Evolutionary conservation across 1,140 invertebrate genomes (phyloP), one percentile per base, ranked within the genome.

Genomic region (Thaumatotibia leucotreta): DNA sequence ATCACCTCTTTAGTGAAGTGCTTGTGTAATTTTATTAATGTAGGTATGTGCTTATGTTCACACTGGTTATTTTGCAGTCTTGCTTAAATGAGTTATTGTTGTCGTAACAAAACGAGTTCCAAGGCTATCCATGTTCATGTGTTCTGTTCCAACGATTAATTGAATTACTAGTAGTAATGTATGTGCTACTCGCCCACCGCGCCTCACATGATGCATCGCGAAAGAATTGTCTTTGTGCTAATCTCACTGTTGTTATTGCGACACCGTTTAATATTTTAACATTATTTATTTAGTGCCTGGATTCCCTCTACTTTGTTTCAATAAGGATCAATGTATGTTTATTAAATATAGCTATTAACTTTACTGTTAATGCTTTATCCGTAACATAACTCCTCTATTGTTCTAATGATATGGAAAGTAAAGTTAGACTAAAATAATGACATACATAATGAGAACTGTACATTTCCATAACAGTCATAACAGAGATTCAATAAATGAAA

Each of bases 11-110:
- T 17, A 39, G 35, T 14, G 17, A 58, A 58, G 23, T 58, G 23
- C 27, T 29, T n/a, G 23, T 58, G 52, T 27, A n/a, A 27, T n/a
- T 58, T 58, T 58, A 58, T 58, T 29, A 27, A 58, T 31, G 52
- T 58, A 58, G 52, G 52, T 58, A 58, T 58, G 52, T 58, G 29
- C 24, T 58, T 11, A 27, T 31, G 52, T 27, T 49, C 39, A 49
- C 39, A 27, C 24, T 58, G 52, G 23, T 27, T 58, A 58, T 58
- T 58, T 17, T 58, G 14, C 17, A 58, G 14, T 24, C 27, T 27
- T 58, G 52, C 50, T 24, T n/a, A 54, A 27, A 58, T 58, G 23
- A 54, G 22, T 54, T 54, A 58, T 58, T 58, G 52, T 58, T 58
- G 52, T 58, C 52, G 23, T 58, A 27, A 58, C 23, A 11, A 52